Evolutionary conservation across 2,888 invertebrate genomes (phyloP).

Genomic region (Eudasyphora cyanicolor): DNA sequence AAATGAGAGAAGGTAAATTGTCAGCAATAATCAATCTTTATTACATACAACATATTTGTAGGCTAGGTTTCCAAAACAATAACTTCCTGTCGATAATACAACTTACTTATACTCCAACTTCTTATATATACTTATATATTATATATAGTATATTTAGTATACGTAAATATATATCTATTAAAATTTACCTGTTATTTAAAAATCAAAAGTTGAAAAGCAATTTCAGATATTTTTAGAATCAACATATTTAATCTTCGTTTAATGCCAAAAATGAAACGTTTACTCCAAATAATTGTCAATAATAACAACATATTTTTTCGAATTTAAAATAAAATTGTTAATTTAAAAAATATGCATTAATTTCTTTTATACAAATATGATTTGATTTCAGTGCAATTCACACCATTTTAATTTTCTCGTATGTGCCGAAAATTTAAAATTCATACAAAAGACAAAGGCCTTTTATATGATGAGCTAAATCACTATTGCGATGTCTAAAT

Average conservation of each 20-base stretch:
- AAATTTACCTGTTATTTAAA: slow-evolving; percentile 45
- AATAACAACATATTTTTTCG: slow-evolving; percentile 47
- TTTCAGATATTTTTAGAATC: slow-evolving; percentile 54
- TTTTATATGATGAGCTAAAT: no score
- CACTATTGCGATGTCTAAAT: no score
- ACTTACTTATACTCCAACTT: slow-evolving; percentile 17
- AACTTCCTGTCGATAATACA: slow-evolving; percentile 59
- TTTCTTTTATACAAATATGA: not conserved
- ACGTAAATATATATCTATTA: slow-evolving; percentile 38
- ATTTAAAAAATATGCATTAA: not conserved
- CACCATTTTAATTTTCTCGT: no score
- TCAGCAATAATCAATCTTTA: slow-evolving; percentile 44
- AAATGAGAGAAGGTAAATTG: slow-evolving; percentile 9
- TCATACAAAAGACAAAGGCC: no score
- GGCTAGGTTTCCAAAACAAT: slow-evolving; percentile 63
- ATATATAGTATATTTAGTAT: slow-evolving; percentile 40
- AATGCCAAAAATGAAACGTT: slow-evolving; percentile 22
- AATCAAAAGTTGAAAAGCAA: slow-evolving; percentile 28
- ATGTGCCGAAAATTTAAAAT: no score
- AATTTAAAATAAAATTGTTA: slow-evolving; percentile 57
- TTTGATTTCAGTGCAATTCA: no score
- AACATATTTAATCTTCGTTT: slow-evolving; percentile 43
- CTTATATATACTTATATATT: slow-evolving; percentile 6
- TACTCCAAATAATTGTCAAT: slow-evolving; percentile 32
- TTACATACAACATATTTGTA: slow-evolving; percentile 42